Percentiles rank a stretch among this genome's conserved stretches.
Conservation (phyloP, 2,113 vertebrate genomes). For the Caretta caretta region DNA sequence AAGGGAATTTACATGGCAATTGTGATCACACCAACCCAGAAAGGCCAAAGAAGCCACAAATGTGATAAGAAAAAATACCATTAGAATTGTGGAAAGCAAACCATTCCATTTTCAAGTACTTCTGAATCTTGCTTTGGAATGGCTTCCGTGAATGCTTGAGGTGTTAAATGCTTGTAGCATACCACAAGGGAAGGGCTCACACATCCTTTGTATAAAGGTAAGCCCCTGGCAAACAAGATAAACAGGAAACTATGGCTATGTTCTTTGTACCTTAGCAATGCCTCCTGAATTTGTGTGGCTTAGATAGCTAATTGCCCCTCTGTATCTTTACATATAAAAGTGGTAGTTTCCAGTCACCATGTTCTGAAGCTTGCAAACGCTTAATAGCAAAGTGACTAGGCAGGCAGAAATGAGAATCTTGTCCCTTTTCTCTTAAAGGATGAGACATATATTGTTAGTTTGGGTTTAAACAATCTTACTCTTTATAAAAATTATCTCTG, state of each 20-base stretch:
- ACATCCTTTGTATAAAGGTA: not conserved
- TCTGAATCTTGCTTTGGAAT: conserved; percentile 23
- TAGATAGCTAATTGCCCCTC: not conserved
- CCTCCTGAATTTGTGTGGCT: not conserved
- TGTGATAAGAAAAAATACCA: not conserved
- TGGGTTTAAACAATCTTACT: not conserved
- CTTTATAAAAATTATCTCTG: not conserved
- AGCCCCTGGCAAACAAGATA: not conserved
- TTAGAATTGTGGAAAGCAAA: not conserved
- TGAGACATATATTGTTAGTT: not conserved
- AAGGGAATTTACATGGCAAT: fast-evolving
- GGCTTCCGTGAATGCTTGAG: not conserved
- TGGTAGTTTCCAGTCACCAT: not conserved
- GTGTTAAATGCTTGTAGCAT: conserved; percentile 37
- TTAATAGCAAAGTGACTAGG: not conserved
- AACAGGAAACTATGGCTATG: not conserved
- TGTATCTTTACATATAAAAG: not conserved
- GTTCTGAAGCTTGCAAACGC: not conserved
- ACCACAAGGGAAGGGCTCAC: not conserved
- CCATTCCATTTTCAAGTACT: not conserved
- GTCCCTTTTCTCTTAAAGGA: not conserved
- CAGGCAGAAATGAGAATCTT: not conserved
- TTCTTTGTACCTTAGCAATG: not conserved
- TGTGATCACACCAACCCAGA: not conserved
- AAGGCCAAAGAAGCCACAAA: fast-evolving